These are phyloP conservation scores for Catharus fuscescens DNA, from an alignment of 2,113 vertebrate genomes.

Conservation along the genomic window DNA sequence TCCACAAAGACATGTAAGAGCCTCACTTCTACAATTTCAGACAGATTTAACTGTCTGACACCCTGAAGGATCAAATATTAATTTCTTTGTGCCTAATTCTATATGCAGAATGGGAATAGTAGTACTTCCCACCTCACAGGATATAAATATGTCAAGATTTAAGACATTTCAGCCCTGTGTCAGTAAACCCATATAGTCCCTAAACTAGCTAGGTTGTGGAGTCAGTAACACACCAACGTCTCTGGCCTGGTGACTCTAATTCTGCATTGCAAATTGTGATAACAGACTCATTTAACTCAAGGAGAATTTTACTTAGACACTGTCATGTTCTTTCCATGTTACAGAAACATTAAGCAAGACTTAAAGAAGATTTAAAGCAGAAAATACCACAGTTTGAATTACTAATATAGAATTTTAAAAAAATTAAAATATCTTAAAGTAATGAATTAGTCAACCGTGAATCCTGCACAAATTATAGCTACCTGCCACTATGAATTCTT, in stretches of 20 bases:
- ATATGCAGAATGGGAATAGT: background rate
- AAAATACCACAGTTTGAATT: background rate
- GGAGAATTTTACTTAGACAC: background rate
- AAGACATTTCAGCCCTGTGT: background rate
- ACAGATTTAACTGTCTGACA: background rate
- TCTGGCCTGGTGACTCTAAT: background rate
- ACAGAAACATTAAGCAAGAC: background rate
- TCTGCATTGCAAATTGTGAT: constrained; percentile 23
- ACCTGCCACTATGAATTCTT: background rate
- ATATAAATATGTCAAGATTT: background rate
- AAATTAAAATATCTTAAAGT: background rate
- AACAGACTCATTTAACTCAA: background rate
- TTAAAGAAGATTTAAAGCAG: constrained; percentile 26
- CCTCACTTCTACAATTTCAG: background rate
- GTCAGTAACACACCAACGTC: background rate
- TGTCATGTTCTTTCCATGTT: constrained; percentile 5
- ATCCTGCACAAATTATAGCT: background rate
- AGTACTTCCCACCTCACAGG: background rate
- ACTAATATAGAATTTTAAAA: background rate
- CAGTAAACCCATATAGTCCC: background rate
- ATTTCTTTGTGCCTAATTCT: background rate
- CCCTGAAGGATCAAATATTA: background rate
- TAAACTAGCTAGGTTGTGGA: background rate
- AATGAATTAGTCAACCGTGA: background rate
- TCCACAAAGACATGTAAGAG: background rate